phyloP scores from a whole-genome alignment of 1,140 invertebrate species.

The Reticulitermes speratus region DNA sequence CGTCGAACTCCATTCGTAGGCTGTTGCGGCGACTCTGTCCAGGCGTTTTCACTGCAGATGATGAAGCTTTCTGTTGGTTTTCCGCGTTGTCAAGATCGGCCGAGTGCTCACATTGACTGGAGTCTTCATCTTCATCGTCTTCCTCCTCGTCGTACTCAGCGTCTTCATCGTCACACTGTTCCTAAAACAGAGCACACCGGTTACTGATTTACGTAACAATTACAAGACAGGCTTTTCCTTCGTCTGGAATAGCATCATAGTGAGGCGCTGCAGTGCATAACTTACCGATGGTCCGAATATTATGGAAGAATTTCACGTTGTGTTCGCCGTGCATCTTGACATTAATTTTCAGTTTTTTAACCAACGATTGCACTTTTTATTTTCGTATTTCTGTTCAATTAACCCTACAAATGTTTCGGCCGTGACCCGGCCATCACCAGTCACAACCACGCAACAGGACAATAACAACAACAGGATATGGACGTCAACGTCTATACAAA shows the following conservation, averaged over 20 bases:
- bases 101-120: conserved; percentile 35
- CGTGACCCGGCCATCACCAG: no score
- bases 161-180: conserved; percentile 45
- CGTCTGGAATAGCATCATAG: background rate
- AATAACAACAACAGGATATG: no score
- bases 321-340: no score
- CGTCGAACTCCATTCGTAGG: conserved; percentile 64
- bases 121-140: conserved; percentile 40
- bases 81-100: conserved; percentile 35
- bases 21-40: conserved; percentile 40
- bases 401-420: no score
- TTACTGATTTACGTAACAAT: background rate
- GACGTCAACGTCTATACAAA: no score
- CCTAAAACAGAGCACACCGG: conserved; percentile 41
- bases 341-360: no score
- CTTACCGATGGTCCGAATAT: no score
- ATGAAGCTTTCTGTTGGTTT: conserved; percentile 33
- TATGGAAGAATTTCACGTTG: no score
- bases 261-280: no score
- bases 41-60: background rate
- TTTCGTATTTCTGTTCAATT: no score
- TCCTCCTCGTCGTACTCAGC: conserved; percentile 40
- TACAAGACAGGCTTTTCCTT: background rate
- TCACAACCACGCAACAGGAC: no score
- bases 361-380: no score